Percentiles rank a stretch among this genome's conserved stretches.
Conservation (phyloP, 2,888 invertebrate species). For the Hypsopygia costalis region DNA sequence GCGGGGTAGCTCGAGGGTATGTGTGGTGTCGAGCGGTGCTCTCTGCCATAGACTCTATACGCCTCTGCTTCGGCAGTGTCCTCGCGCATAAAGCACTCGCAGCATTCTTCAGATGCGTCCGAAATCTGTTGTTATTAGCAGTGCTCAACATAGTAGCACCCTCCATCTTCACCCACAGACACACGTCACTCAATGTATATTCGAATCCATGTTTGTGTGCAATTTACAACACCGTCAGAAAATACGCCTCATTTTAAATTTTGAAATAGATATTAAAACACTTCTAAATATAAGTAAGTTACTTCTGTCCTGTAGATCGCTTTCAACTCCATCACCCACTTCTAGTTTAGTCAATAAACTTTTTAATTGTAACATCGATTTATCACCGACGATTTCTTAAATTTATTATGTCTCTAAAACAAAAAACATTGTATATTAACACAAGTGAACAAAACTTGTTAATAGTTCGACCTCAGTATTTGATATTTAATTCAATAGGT, state of each 20-base stretch:
- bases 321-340: constrained; percentile 1
- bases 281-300: background rate
- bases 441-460: constrained; percentile 21
- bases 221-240: constrained; percentile 15
- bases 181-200: constrained; percentile 50
- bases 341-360: background rate
- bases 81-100: constrained; percentile 69
- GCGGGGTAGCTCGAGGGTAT: constrained; percentile 60
- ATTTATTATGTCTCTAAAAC: constrained; percentile 1
- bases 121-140: constrained; percentile 67
- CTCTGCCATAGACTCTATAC: constrained; percentile 45
- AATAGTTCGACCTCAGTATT: background rate
- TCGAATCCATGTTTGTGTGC: constrained; percentile 50
- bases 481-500: background rate
- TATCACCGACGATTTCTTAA: background rate
- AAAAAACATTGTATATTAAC: background rate
- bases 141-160: constrained; percentile 71
- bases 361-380: constrained; percentile 5
- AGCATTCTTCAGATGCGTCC: constrained; percentile 70
- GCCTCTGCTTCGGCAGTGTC: constrained; percentile 71
- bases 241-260: constrained; percentile 6
- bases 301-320: background rate
- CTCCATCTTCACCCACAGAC: constrained; percentile 56
- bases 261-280: background rate
- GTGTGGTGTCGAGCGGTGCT: constrained; percentile 62